Evolutionary conservation across 2,113 vertebrate species (phyloP), one percentile per base, ranked within the genome.

Genomic region (Melospiza georgiana): DNA sequence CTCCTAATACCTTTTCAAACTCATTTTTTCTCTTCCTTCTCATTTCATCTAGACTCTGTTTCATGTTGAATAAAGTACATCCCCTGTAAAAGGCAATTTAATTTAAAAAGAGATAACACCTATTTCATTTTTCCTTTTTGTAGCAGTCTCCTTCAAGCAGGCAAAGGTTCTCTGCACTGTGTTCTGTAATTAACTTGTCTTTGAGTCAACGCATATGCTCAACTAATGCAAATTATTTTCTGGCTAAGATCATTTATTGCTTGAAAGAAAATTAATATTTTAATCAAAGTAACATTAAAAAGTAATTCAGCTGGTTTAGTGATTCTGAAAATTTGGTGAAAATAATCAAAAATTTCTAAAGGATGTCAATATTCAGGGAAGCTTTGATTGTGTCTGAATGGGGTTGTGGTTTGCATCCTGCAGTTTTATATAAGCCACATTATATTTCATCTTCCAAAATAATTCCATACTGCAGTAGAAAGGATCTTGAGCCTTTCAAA

Each of bases 181-280:
- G 35, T 88, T 95, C 82, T 63, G 67, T 86, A 93, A 95, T 94
- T 91, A 91, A 69, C 54, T 95, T 95, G 87, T 74, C 94, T 94
- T 93, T 86, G 84, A 88, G 63, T 82, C 83, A 89, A 80, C 41
- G 37, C 44, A 59, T 87, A 30, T 49, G n/a, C 37, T 81, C 31
- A 65, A 46, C 31, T 87, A 80, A 85, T 57, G 72, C 63, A 93
- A 86, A 80, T 83, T 3, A 63, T 83, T 74, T 90, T 62, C 46
- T 54, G 49, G 54, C 39, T 76, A 62, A 81, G 44, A 68, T 39
- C 2, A 61, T 74, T 55, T 85, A 66, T 63, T 73, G 31, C 28
- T 68, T 73, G 54, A 84, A 90, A 87, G 76, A 81, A 92, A 94
- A 87, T 35, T 24, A 15, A 12, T 44, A 31, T 65, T 89, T 83